Evolutionary conservation across 2,797 vertebrate species (phyloP).

Genomic region (Graptemys geographica): DNA sequence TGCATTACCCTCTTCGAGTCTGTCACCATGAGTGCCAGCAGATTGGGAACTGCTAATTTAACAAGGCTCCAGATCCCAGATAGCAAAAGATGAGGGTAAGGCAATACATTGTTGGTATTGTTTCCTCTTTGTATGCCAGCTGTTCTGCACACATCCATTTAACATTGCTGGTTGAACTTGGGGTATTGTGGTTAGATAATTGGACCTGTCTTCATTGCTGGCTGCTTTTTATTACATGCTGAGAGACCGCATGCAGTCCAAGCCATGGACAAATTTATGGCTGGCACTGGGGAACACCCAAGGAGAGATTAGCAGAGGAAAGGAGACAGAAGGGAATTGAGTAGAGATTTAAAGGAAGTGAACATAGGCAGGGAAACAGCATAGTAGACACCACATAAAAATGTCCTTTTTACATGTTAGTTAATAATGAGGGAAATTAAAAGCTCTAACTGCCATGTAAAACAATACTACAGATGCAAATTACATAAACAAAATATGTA

Average conservation of each 20-base stretch:
- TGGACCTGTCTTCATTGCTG: neutral
- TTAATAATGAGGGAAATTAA: neutral
- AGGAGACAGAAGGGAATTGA: neutral
- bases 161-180: neutral
- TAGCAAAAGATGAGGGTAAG: neutral
- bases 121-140: neutral
- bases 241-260: neutral
- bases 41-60: rapidly evolving
- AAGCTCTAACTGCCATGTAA: neutral
- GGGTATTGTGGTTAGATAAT: neutral
- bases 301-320: neutral
- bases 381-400: neutral
- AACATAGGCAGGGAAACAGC: neutral
- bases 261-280: neutral
- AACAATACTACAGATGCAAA: conserved; percentile 12
- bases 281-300: rapidly evolving
- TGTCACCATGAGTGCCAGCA: neutral
- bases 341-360: neutral
- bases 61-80: neutral
- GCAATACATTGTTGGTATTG: neutral
- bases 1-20: neutral
- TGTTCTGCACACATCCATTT: neutral
- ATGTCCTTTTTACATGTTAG: neutral
- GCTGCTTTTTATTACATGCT: neutral
- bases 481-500: conserved; percentile 13